phyloP scores from a whole-genome alignment of 2,113 vertebrate genomes.

The Oriolus oriolus region DNA sequence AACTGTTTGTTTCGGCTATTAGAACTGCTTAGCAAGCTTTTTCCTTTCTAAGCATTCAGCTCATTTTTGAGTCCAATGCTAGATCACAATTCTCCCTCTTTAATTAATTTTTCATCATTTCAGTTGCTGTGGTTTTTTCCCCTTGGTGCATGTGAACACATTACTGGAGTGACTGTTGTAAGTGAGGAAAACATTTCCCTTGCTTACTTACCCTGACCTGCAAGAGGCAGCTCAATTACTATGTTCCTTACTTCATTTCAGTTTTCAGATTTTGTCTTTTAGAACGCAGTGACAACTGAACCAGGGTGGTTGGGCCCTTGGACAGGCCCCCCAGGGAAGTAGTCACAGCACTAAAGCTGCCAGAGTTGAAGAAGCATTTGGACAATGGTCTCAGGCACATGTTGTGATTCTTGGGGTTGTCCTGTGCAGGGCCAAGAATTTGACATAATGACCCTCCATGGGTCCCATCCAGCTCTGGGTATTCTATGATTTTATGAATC shows the following conservation, averaged over 20 bases:
- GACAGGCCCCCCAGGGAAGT: background rate
- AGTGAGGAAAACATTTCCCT: background rate
- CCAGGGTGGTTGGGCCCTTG: too few species aligned
- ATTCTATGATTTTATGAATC: background rate
- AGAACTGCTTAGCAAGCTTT: background rate
- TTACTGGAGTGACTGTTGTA: background rate
- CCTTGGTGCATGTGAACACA: background rate
- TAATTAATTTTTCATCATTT: background rate
- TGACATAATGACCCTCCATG: too few species aligned
- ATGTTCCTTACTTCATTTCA: background rate
- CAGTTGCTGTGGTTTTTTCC: background rate
- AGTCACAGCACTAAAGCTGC: background rate
- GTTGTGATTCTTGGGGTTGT: background rate
- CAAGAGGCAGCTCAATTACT: background rate
- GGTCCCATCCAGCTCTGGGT: background rate
- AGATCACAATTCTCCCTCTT: background rate
- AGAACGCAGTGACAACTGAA: background rate
- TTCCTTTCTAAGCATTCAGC: background rate
- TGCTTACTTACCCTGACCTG: background rate
- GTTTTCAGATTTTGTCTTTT: background rate
- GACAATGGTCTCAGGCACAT: background rate
- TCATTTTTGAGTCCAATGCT: background rate
- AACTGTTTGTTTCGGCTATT: constrained; percentile 12
- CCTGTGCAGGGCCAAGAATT: background rate
- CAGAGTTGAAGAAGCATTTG: background rate